These are phyloP conservation scores for Pegoplata infirma DNA, from an alignment of 2,888 invertebrate genomes.

Conservation along the genomic window DNA sequence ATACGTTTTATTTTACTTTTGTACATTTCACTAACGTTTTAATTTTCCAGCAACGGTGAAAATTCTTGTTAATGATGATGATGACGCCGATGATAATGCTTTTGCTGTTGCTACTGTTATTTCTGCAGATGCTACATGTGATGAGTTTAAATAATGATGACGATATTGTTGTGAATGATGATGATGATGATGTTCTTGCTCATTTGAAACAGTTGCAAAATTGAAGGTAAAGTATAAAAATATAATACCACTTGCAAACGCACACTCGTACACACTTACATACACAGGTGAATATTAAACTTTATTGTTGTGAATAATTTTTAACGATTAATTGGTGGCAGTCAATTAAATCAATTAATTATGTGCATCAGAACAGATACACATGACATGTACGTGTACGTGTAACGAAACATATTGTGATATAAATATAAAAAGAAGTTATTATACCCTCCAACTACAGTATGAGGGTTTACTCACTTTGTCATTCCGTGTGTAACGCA, in stretches of 20 bases:
- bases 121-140: background rate
- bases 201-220: slow-evolving; percentile 8
- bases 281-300: slow-evolving; percentile 12
- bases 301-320: slow-evolving; percentile 36
- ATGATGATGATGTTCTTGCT: slow-evolving; percentile 5
- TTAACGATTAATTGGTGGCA: slow-evolving; percentile 60
- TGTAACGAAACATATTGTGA: slow-evolving; percentile 9
- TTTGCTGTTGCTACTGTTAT: background rate
- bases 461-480: too few species aligned
- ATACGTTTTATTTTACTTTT: slow-evolving; percentile 9
- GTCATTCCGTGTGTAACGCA: too few species aligned
- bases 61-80: slow-evolving; percentile 39
- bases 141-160: slow-evolving; percentile 12
- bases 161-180: slow-evolving; percentile 11
- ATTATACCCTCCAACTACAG: too few species aligned
- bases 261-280: too few species aligned
- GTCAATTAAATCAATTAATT: slow-evolving; percentile 63
- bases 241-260: background rate
- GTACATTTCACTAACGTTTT: slow-evolving; percentile 26
- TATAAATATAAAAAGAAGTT: slow-evolving; percentile 21
- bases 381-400: slow-evolving; percentile 7
- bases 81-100: too few species aligned
- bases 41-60: slow-evolving; percentile 21
- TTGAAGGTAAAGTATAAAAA: too few species aligned
- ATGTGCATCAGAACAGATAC: slow-evolving; percentile 42